A percentile compares a stretch with the other conserved stretches of the same genome.
These are phyloP conservation scores for Drosophila orosa DNA, from an alignment of 1,140 invertebrate genomes.

Conservation along the genomic window DNA sequence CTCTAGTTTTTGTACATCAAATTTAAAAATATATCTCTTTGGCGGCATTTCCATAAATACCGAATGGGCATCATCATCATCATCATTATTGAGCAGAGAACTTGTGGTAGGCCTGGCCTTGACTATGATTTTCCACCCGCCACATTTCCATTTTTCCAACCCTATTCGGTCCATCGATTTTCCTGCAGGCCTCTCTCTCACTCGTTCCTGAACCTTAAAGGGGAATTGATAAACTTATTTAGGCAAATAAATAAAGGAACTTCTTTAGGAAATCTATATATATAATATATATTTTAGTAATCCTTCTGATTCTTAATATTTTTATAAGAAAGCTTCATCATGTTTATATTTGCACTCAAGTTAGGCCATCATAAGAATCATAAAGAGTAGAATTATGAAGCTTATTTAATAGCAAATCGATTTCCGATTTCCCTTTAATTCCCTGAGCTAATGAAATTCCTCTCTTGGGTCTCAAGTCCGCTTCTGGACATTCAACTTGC, in stretches of 20 bases:
- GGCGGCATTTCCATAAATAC: conserved; percentile 43
- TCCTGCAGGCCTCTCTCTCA: background rate
- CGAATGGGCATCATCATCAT: conserved; percentile 28
- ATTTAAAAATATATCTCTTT: conserved; percentile 66
- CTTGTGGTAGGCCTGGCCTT: conserved; percentile 51
- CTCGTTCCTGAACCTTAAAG: conserved; percentile 3
- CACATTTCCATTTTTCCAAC: conserved; percentile 5
- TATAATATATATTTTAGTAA: background rate
- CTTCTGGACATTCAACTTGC: conserved; percentile 26
- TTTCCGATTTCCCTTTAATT: background rate
- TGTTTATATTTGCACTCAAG: background rate
- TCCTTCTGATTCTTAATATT: background rate
- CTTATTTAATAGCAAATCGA: conserved; percentile 9
- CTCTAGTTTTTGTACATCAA: conserved; percentile 48
- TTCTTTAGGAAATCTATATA: background rate
- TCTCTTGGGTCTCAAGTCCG: conserved; percentile 1
- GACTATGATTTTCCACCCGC: conserved; percentile 28
- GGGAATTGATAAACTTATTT: background rate
- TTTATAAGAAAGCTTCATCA: background rate
- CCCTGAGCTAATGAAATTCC: conserved; percentile 22
- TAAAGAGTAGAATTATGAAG: too few species aligned
- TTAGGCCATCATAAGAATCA: background rate
- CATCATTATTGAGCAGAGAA: background rate
- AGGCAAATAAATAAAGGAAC: background rate
- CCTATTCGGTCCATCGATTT: conserved; percentile 30